Evolutionary conservation across 2,797 vertebrate species (phyloP).

Genomic region (Alfaro cultratus): DNA sequence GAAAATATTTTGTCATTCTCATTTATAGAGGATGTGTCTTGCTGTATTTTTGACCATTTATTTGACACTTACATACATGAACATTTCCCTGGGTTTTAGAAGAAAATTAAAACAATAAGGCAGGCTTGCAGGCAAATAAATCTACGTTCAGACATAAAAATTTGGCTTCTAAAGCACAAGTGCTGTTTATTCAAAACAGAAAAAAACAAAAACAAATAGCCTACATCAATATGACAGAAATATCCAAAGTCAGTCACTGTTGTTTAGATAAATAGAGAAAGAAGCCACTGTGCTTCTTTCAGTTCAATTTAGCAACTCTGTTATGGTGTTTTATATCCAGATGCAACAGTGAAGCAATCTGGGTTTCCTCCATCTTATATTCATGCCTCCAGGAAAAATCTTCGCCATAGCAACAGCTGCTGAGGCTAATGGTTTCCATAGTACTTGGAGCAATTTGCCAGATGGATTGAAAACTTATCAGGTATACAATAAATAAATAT

Average conservation of each 20-base stretch:
- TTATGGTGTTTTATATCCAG: conserved; percentile 18
- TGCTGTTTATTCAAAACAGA: neutral
- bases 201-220: neutral
- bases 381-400: conserved; percentile 19
- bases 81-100: neutral
- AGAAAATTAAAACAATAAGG: neutral
- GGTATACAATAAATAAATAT: neutral
- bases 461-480: conserved; percentile 3
- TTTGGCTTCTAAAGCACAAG: neutral
- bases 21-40: neutral
- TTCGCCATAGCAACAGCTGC: conserved; percentile 24
- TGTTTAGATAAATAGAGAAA: conserved; percentile 5
- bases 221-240: neutral
- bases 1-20: neutral
- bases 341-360: conserved; percentile 4
- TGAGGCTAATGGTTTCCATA: conserved; percentile 17
- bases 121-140: neutral
- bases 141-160: neutral
- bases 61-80: neutral
- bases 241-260: conserved; percentile 6
- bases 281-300: neutral
- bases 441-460: conserved; percentile 22
- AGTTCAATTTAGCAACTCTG: neutral
- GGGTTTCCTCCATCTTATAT: conserved; percentile 15
- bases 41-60: neutral